Base-by-base conservation (phyloP, 2,888 invertebrate genomes). In the Eilema griseolum region DNA sequence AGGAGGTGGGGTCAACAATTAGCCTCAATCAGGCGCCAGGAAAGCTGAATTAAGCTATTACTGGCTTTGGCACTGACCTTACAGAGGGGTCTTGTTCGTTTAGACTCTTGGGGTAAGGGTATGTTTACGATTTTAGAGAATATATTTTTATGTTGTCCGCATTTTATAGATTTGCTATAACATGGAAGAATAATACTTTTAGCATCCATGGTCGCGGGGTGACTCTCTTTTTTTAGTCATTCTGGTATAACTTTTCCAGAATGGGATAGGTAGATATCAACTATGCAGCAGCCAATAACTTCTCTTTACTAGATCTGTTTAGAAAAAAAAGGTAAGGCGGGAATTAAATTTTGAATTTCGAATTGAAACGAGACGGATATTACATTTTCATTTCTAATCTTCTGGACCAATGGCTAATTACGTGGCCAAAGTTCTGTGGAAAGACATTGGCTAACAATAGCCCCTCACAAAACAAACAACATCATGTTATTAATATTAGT, bases 1-100 rank as follows among this genome's bases (percentile, higher is more conserved):
- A 81, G 83, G 83, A 88, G 88, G 85, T 87, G 81, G 82, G 89
- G 89, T 86, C 87, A 83, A 69, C 86, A 92, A 93, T 93, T 93
- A 93, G 89, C 85, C 83, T 85, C 92, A 92, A 93, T 92, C 90
- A 89, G 83, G 74, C 83, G 81, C 76, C 90, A 90, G 91, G 92
- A 92, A 88, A 86, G 82, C 77, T 71, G 86, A 88, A 90, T 92
- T 91, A 89, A 88, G 86, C 85, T 85, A 86, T 87, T 87, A 87
- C 78, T 67, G 81, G 69, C 76, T 85, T 87, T 83, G 84, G 79
- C 82, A 80, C 80, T 84, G 84, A 83, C 81, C 83, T 77, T 69
- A 63, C 61, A 24, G 67, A 28, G 63, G 67, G 41, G 67, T 61
- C 66, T 57, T 66, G n/a, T 16, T 70, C 70, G 52, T 68, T 66